Percentiles rank a stretch among this genome's conserved stretches.
Evolutionary conservation across 2,797 vertebrate genomes (phyloP).

Genomic region (Scolopax bukidnonensis): DNA sequence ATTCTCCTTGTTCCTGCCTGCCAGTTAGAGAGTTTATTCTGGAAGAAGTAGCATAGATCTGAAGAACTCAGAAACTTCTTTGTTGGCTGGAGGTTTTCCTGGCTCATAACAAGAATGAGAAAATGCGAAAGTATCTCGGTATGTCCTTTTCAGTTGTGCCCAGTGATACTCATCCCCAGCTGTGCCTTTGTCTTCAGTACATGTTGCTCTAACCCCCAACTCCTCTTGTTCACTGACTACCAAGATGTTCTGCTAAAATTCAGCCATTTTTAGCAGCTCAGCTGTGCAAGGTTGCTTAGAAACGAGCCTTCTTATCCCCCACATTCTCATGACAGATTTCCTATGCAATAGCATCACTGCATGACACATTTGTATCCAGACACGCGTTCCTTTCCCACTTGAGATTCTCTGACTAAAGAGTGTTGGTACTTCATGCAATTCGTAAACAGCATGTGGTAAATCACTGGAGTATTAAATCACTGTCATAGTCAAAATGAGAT

Average conservation of each 20-base stretch:
- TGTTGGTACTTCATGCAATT: slow-evolving; percentile 26
- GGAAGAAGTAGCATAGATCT: not conserved
- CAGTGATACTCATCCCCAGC: not conserved
- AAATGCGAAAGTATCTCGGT: not conserved
- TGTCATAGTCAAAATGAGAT: slow-evolving; percentile 19
- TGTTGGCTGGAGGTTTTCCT: not conserved
- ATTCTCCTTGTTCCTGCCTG: not conserved
- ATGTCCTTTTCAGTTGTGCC: not conserved
- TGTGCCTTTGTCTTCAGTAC: not conserved
- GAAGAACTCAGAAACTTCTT: not conserved
- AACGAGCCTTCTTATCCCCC: slow-evolving; percentile 52
- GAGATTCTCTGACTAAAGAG: slow-evolving; percentile 56
- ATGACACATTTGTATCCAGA: slow-evolving; percentile 65
- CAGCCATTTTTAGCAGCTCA: slow-evolving; percentile 53
- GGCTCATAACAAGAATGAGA: not conserved
- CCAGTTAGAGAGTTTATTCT: not conserved
- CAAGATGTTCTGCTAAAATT: slow-evolving; percentile 44
- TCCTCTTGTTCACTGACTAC: not conserved
- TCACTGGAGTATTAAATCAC: slow-evolving; percentile 42
- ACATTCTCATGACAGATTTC: slow-evolving; percentile 57
- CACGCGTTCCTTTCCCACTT: slow-evolving; percentile 10
- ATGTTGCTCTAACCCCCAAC: not conserved
- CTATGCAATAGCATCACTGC: slow-evolving; percentile 53
- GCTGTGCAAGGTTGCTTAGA: slow-evolving; percentile 70
- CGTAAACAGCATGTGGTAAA: slow-evolving; percentile 18